Evolutionary conservation across 2,797 vertebrate species (phyloP).

Genomic region (Melanotaenia maccullochi): DNA sequence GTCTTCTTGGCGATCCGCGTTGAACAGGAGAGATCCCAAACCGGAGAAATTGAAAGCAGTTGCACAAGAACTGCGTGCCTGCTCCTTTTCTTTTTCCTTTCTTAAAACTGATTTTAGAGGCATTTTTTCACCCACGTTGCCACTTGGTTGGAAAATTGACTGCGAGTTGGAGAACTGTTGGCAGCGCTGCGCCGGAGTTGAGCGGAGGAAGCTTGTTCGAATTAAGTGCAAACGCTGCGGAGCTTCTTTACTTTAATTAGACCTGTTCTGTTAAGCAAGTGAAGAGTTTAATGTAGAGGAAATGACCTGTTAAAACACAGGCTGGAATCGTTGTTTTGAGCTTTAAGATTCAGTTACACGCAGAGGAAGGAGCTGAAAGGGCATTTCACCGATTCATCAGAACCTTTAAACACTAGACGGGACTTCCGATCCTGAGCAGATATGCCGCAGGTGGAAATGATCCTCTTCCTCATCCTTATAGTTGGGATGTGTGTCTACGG

Average conservation of each 20-base stretch:
- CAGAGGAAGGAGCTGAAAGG: not conserved
- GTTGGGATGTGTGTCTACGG: constrained; percentile 88
- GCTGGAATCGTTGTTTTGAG: not conserved
- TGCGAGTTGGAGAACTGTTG: constrained; percentile 48
- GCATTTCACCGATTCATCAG: constrained; percentile 3
- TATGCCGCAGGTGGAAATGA: constrained; percentile 93
- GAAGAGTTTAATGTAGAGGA: not conserved
- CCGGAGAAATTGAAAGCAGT: constrained; percentile 3
- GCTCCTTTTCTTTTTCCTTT: not conserved
- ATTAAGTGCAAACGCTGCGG: not conserved
- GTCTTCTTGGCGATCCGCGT: constrained; percentile 27
- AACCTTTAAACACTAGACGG: constrained; percentile 6
- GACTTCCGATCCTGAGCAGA: constrained; percentile 52
- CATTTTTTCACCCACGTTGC: constrained; percentile 4
- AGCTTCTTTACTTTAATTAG: not conserved
- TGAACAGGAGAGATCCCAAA: constrained; percentile 18
- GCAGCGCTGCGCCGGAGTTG: constrained; percentile 34
- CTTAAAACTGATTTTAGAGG: not conserved
- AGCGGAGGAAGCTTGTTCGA: constrained; percentile 4
- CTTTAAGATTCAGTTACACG: not conserved
- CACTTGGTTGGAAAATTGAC: constrained; percentile 25
- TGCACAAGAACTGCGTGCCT: constrained; percentile 2
- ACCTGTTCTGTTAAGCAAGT: not conserved
- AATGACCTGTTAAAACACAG: constrained; percentile 12
- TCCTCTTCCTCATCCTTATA: constrained; percentile 87